Evolutionary conservation across 2,888 invertebrate species (phyloP), one percentile per base, ranked within the genome.

Genomic region (Andrena flavipes): DNA sequence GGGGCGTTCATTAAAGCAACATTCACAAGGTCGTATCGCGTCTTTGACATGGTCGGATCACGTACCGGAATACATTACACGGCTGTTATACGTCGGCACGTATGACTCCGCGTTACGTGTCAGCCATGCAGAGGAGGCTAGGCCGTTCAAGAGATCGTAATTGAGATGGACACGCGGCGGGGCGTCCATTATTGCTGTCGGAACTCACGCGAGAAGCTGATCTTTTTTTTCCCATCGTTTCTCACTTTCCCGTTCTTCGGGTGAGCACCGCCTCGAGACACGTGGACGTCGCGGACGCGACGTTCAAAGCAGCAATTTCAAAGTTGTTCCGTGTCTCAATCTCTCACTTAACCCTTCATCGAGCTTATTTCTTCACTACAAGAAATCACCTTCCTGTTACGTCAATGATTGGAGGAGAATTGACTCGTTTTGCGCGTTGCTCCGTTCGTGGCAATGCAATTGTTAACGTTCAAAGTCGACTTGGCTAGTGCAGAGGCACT

Each of bases 11-110:
- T 90, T 90, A 91, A 91, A 87, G 86, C 64, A 76, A 87, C 84
- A 90, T 90, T 90, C 90, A 91, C 87, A 87, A 85, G 85, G 75
- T 83, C 84, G 83, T 84, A 84, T 84, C 86, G 74, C 69, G 73
- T 82, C 76, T 86, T 77, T 75, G 68, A 70, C 35, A 81, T 35
- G 65, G 79, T 70, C 54, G 81, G 79, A 89, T 85, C 87, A 85
- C 88, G 86, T 82, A 72, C 51, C 49, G 64, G 90, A 89, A 89
- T 90, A 89, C 69, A 90, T 90, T 89, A 90, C 77, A 81, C 83
- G 71, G 70, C 85, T 88, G 85, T 85, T 87, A 84, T 85, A 80
- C 63, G 33, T 54, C 51, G 48, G 20, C 51, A 51, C 51, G 51
- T 79, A 65, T 73, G 80, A 73, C 72, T 72, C 60, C 62, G 33